Evolutionary conservation across 2,888 invertebrate species (phyloP), one percentile per base, ranked within the genome.

Genomic region (Rhagophthalmus giganteus): DNA sequence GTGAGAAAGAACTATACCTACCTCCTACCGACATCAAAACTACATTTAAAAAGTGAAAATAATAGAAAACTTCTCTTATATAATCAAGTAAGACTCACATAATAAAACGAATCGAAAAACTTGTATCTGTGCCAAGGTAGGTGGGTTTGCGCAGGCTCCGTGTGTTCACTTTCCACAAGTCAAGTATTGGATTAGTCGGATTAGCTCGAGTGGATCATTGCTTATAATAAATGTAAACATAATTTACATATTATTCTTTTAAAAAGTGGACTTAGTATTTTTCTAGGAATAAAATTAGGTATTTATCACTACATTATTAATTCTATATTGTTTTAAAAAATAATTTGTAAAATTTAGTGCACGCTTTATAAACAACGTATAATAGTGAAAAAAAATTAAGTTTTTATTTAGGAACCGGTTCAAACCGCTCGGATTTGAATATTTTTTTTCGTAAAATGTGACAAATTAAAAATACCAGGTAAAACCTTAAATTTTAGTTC

Each of bases 31-130:
- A 59, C 62, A 65, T 66, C 66, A 63, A 65, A 66, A 66, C 63
- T 62, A 63, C 68, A 59, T 70, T 69, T 70, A 69, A 71, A 73
- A 73, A 73, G 73, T 73, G 73, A 73, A 73, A 73, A 73, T 71
- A 73, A 72, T 73, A 73, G 72, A 73, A 73, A 73, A 73, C 69
- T 62, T 63, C 65, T 60, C 70, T 73, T 73, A 73, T 73, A 73
- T 73, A 73, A 73, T 65, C 65, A 61, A 62, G 65, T 60, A 67
- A 67, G 68, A 66, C 67, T 70, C 67, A 68, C 71, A 72, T 72
- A 71, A 72, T 69, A 69, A 72, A 71, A 66, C 64, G 67, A 64
- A 62, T 64, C 47, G 42, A 54, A 51, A 65, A 66, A 64, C 65
- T 60, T 61, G 68, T 67, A 73, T 71, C 68, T 74, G 69, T 74